Percentiles rank a stretch among this genome's conserved stretches.
These are phyloP conservation scores for Chromobotia macracanthus DNA, from an alignment of 2,797 vertebrate genomes.

Conservation along the genomic window DNA sequence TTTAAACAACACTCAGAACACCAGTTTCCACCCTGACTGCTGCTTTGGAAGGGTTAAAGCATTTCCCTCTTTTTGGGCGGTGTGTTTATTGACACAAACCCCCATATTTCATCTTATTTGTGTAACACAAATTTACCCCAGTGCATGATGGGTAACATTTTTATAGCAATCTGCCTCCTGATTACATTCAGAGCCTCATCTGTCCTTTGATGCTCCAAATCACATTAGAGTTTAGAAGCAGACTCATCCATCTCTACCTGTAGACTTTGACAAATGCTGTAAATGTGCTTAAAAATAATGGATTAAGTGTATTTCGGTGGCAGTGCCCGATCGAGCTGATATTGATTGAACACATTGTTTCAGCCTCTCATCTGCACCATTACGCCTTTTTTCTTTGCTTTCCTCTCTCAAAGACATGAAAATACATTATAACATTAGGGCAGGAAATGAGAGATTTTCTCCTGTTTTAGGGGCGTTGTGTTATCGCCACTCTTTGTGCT, in stretches of 20 bases:
- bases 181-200: constrained; percentile 57
- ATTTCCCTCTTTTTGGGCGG: neutral
- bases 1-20: neutral
- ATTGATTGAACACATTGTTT: constrained; percentile 79
- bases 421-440: constrained; percentile 65
- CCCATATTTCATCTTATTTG: constrained; percentile 31
- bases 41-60: neutral
- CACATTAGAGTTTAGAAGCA: constrained; percentile 73
- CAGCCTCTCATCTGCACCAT: constrained; percentile 67
- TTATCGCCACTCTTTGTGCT: constrained; percentile 46
- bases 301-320: constrained; percentile 77
- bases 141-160: constrained; percentile 52
- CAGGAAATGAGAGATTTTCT: constrained; percentile 61
- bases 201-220: constrained; percentile 68
- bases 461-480: constrained; percentile 22
- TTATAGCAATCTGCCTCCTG: constrained; percentile 46
- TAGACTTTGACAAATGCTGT: constrained; percentile 71
- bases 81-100: constrained; percentile 7
- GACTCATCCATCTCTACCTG: constrained; percentile 70
- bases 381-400: constrained; percentile 59
- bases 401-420: constrained; percentile 62
- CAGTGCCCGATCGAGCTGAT: constrained; percentile 72
- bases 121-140: constrained; percentile 6
- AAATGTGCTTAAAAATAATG: constrained; percentile 77
- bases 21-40: no score